These are phyloP conservation scores for Cygnus olor DNA, from an alignment of 2,797 vertebrate species.

Conservation along the genomic window DNA sequence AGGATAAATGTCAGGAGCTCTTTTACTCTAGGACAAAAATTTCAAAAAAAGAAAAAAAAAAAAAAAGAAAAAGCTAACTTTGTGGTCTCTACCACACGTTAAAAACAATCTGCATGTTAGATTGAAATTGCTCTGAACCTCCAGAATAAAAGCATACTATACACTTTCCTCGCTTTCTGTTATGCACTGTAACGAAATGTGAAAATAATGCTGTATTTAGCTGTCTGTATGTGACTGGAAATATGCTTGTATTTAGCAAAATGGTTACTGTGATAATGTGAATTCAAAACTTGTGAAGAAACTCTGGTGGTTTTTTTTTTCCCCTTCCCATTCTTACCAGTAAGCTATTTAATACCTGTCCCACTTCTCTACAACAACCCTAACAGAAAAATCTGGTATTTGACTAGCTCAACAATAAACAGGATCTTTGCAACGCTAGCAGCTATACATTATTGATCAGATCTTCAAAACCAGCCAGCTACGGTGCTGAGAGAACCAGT, in stretches of 20 bases:
- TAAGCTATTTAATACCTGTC: background rate
- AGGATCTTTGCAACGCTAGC: background rate
- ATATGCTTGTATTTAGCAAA: slow-evolving; percentile 88
- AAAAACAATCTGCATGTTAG: slow-evolving; percentile 82
- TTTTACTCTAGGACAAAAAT: slow-evolving; percentile 69
- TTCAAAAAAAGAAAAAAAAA: background rate
- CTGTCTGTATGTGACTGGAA: slow-evolving; percentile 83
- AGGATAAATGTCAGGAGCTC: slow-evolving; percentile 67
- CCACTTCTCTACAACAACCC: background rate
- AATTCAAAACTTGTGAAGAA: slow-evolving; percentile 80
- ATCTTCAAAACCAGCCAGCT: background rate
- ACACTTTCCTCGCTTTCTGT: slow-evolving; percentile 79
- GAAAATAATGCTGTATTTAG: slow-evolving; percentile 81
- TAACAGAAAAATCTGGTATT: background rate
- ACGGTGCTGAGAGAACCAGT: background rate
- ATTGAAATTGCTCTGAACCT: slow-evolving; percentile 76
- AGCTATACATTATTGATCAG: fast-evolving
- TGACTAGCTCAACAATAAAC: background rate
- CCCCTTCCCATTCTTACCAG: background rate
- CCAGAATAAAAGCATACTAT: slow-evolving; percentile 76
- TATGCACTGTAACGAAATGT: slow-evolving; percentile 81
- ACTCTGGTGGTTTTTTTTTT: background rate
- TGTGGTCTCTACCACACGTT: slow-evolving; percentile 49
- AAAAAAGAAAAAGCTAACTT: slow-evolving; percentile 42
- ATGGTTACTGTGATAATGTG: slow-evolving; percentile 81